These are phyloP conservation scores for Alviniconcha marisindica DNA, from an alignment of 1,140 invertebrate species.

Conservation along the genomic window DNA sequence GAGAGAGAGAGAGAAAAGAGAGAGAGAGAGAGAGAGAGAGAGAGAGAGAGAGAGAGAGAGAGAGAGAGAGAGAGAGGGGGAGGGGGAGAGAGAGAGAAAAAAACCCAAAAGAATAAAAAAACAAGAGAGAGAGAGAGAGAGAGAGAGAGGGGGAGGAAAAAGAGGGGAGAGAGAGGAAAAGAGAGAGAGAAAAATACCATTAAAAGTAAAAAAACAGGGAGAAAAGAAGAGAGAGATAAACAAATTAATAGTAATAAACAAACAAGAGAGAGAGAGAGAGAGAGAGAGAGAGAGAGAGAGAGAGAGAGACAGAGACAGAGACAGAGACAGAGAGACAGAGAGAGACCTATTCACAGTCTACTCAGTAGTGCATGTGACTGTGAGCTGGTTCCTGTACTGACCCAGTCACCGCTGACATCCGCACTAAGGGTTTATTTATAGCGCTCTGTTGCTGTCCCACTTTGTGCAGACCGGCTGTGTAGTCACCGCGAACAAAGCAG, in stretches of 20 bases:
- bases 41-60: slow-evolving; percentile 27
- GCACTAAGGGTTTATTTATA: too few species aligned
- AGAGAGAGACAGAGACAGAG: neutral
- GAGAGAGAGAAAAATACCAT: neutral
- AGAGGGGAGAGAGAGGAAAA: slow-evolving; percentile 27
- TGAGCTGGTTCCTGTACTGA: neutral
- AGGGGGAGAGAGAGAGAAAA: neutral
- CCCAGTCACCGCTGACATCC: neutral
- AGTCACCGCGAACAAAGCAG: too few species aligned
- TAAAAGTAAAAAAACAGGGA: neutral
- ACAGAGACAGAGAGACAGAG: too few species aligned
- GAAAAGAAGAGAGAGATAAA: neutral
- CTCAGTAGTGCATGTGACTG: neutral
- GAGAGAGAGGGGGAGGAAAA: slow-evolving; percentile 35
- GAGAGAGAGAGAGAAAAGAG: slow-evolving; percentile 7
- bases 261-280: neutral
- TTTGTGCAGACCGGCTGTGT: too few species aligned
- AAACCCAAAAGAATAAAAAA: neutral
- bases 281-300: neutral
- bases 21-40: slow-evolving; percentile 13
- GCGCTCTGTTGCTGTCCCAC: too few species aligned
- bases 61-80: neutral
- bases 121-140: slow-evolving; percentile 16
- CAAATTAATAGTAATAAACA: too few species aligned
- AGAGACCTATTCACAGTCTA: neutral